These are phyloP conservation scores for Acrobasis consociella DNA, from an alignment of 2,888 invertebrate species.

Conservation along the genomic window DNA sequence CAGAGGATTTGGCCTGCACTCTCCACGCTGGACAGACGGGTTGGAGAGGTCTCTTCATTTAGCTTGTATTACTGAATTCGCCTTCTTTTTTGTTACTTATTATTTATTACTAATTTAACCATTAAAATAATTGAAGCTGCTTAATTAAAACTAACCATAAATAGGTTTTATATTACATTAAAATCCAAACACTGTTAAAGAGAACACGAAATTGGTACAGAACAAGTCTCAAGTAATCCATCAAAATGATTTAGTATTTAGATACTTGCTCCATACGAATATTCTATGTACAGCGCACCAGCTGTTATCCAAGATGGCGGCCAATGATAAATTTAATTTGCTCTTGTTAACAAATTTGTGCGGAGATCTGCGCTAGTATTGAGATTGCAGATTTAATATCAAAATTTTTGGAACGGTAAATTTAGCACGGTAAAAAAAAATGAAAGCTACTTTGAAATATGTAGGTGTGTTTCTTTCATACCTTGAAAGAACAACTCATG, in stretches of 20 bases:
- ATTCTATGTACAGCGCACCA: conserved; percentile 11
- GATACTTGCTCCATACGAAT: conserved; percentile 9
- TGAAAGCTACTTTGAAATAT: too few species aligned
- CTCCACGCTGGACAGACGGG: too few species aligned
- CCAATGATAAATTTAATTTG: conserved; percentile 23
- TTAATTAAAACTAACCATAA: too few species aligned
- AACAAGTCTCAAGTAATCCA: conserved; percentile 10
- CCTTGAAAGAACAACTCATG: too few species aligned
- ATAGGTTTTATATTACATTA: not conserved
- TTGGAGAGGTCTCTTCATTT: too few species aligned
- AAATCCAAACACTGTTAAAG: not conserved
- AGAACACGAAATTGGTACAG: not conserved
- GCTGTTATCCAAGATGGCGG: conserved; percentile 14
- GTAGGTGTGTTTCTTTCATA: too few species aligned
- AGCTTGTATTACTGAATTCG: too few species aligned
- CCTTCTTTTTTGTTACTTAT: too few species aligned
- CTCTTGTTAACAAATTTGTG: conserved; percentile 21
- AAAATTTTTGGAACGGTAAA: not conserved
- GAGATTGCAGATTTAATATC: conserved; percentile 8
- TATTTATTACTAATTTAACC: too few species aligned
- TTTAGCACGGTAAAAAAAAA: too few species aligned
- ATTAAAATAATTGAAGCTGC: too few species aligned
- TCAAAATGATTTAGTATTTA: conserved; percentile 19
- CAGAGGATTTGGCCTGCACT: too few species aligned
- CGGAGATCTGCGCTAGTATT: conserved; percentile 18